Evolutionary conservation across 2,888 invertebrate genomes (phyloP).

Genomic region (Lepidonotus clava): DNA sequence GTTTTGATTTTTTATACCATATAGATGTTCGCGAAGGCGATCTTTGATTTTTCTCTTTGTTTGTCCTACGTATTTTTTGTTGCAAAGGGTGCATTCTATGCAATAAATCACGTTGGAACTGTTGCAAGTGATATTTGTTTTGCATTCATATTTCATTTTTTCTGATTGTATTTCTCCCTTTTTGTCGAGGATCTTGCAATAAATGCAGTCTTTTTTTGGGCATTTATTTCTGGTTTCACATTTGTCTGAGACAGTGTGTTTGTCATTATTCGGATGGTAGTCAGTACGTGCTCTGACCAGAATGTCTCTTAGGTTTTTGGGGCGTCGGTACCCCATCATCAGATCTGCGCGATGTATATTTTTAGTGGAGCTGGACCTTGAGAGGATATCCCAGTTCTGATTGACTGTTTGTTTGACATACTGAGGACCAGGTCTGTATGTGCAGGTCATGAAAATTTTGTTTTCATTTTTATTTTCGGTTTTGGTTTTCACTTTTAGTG

Average conservation of each 20-base stretch:
- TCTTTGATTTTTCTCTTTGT: neutral
- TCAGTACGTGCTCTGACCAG: neutral
- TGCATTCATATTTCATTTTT: no score
- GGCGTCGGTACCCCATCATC: neutral
- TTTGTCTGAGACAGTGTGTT: no score
- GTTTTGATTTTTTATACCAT: no score
- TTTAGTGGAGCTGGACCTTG: neutral
- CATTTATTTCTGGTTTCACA: no score
- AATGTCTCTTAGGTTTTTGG: neutral
- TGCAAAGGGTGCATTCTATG: neutral
- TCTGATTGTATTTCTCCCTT: no score
- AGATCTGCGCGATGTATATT: neutral
- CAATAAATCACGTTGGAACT: neutral
- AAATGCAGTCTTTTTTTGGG: no score
- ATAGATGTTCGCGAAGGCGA: neutral
- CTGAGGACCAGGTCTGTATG: neutral
- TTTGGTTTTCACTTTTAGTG: neutral
- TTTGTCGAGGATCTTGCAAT: no score
- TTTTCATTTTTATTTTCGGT: neutral
- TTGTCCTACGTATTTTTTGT: neutral
- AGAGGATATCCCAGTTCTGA: neutral
- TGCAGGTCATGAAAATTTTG: neutral
- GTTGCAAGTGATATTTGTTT: constrained; percentile 1
- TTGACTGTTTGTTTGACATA: neutral
- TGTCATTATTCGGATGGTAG: no score